Conservation (phyloP, 2,888 invertebrate genomes). For the Pollenia angustigena region DNA sequence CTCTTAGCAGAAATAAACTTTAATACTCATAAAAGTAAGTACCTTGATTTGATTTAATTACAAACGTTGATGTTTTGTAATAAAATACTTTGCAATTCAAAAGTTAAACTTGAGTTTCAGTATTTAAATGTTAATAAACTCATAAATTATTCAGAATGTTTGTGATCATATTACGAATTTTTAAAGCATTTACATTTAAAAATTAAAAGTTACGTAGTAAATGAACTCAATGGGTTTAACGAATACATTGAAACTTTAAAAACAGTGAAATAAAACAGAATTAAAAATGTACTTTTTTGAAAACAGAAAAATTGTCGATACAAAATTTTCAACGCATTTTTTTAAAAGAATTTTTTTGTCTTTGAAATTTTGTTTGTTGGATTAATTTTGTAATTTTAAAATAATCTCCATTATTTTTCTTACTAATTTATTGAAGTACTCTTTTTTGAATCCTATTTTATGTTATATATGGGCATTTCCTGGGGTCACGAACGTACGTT, state of each 20-base stretch:
- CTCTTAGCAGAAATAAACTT: no score
- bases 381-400: no score
- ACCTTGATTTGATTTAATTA: no score
- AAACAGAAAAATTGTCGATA: background rate
- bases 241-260: background rate
- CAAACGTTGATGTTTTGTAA: background rate
- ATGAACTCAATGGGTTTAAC: background rate
- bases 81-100: background rate
- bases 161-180: conserved; percentile 8
- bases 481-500: no score
- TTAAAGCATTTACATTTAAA: background rate
- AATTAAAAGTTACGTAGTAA: conserved; percentile 10
- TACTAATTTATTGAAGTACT: no score
- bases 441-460: no score
- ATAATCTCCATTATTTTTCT: no score
- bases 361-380: no score
- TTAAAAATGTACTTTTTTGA: background rate
- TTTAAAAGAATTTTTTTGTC: no score
- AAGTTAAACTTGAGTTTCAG: conserved; percentile 5
- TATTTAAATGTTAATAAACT: conserved; percentile 25
- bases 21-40: no score
- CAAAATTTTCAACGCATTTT: no score
- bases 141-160: conserved; percentile 8
- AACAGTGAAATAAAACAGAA: background rate
- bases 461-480: no score